Percentiles rank a stretch among this genome's conserved stretches.
Conservation (phyloP, 2,797 vertebrate species). For the Lophius americanus region DNA sequence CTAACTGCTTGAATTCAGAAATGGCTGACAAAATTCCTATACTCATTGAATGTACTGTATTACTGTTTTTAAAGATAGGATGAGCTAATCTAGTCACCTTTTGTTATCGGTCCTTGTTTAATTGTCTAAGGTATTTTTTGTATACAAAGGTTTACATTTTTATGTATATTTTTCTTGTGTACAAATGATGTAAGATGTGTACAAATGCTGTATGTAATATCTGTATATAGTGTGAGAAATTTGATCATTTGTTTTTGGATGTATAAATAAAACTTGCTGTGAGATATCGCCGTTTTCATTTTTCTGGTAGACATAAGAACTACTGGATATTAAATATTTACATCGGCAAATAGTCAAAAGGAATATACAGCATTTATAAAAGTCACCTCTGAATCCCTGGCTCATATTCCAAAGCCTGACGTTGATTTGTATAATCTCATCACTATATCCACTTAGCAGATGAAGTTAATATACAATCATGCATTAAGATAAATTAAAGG, state of each 20-base stretch:
- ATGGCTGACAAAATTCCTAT: conserved; percentile 93
- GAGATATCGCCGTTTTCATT: conserved; percentile 83
- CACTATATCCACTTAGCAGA: neutral
- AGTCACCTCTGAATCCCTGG: neutral
- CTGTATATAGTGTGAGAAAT: conserved; percentile 99
- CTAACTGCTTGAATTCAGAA: conserved; percentile 84
- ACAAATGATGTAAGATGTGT: conserved; percentile 99
- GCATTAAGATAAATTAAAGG: neutral
- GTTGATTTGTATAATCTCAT: neutral
- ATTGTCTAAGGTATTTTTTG: conserved; percentile 99
- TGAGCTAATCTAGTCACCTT: conserved; percentile 98
- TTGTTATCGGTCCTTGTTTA: conserved; percentile 99
- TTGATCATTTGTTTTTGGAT: conserved; percentile 99
- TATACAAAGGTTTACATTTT: conserved; percentile 99
- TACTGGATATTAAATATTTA: neutral
- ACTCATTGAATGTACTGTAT: conserved; percentile 99
- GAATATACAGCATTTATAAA: neutral
- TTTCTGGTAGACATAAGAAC: neutral
- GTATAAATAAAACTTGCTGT: conserved; percentile 99
- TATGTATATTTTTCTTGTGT: conserved; percentile 99
- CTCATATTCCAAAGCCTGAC: too few species aligned
- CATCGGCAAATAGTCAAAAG: neutral
- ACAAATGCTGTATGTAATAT: conserved; percentile 99
- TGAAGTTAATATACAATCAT: neutral
- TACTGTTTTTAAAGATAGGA: conserved; percentile 93